Evolutionary conservation across 2,797 vertebrate species (phyloP).

Genomic region (Acanthis flammea): DNA sequence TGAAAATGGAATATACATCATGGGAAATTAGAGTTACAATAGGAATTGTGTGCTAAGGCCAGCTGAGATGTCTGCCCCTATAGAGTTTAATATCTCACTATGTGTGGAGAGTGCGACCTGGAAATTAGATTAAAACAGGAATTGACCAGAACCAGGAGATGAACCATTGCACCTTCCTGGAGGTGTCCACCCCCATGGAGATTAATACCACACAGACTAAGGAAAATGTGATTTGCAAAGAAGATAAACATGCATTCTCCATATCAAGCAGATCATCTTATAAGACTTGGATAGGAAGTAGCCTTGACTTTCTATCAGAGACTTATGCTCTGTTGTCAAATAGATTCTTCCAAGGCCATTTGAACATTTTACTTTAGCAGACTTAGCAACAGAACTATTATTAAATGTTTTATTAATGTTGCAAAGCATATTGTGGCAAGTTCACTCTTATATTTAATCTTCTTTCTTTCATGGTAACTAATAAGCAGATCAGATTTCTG

Average conservation of each 20-base stretch:
- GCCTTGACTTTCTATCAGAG: not conserved
- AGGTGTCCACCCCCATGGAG: conserved; percentile 9
- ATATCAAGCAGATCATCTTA: not conserved
- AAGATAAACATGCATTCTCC: not conserved
- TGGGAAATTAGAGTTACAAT: not conserved
- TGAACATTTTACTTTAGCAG: not conserved
- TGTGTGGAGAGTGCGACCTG: conserved; percentile 14
- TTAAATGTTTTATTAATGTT: conserved; percentile 9
- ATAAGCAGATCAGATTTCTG: conserved; percentile 4
- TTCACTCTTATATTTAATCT: conserved; percentile 18
- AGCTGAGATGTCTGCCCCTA: not conserved
- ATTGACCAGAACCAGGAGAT: conserved; percentile 22
- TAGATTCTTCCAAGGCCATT: not conserved
- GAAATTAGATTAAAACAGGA: conserved; percentile 55
- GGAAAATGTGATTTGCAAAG: conserved; percentile 35
- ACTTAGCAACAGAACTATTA: not conserved
- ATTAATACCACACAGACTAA: conserved; percentile 24
- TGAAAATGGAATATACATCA: conserved; percentile 1
- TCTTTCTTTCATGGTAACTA: not conserved
- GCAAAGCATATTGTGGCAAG: not conserved
- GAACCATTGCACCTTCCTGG: not conserved
- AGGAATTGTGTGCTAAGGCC: not conserved
- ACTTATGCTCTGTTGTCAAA: not conserved
- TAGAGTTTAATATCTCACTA: conserved; percentile 44
- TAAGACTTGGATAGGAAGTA: not conserved